These are phyloP conservation scores for Pyrgus malvae DNA, from an alignment of 2,888 invertebrate species.

Conservation along the genomic window DNA sequence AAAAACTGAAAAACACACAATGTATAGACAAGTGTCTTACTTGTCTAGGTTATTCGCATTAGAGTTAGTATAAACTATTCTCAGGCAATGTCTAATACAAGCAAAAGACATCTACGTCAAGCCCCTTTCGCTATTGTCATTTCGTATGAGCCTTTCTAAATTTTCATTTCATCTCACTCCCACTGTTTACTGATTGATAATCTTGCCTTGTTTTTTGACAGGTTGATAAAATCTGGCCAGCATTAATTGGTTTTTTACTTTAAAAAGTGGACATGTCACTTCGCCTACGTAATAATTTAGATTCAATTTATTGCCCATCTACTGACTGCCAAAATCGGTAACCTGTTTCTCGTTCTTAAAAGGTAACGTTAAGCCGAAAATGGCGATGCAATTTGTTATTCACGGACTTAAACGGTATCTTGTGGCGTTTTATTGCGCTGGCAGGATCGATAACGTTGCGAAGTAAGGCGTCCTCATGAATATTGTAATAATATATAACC, in stretches of 20 bases:
- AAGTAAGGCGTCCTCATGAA: constrained; percentile 52
- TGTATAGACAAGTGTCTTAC: too few relatives aligned
- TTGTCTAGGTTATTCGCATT: not conserved
- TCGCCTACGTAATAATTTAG: constrained; percentile 15
- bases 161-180: constrained; percentile 30
- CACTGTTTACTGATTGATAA: constrained; percentile 1
- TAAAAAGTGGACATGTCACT: not conserved
- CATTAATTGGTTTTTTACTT: not conserved
- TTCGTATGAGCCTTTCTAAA: constrained; percentile 33
- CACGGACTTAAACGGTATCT: constrained; percentile 42
- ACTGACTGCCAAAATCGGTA: constrained; percentile 41
- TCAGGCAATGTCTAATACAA: not conserved
- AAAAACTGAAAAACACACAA: too few relatives aligned
- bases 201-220: not conserved
- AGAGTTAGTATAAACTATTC: constrained; percentile 8
- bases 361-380: constrained; percentile 57
- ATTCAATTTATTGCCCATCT: constrained; percentile 48
- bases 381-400: constrained; percentile 46
- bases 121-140: constrained; percentile 27
- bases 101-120: not conserved
- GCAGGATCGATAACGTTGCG: constrained; percentile 54
- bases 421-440: constrained; percentile 42
- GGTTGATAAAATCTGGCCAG: not conserved
- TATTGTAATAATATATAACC: constrained; percentile 54
- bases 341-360: constrained; percentile 52